These are phyloP conservation scores for Parotia lawesii DNA, from an alignment of 2,113 vertebrate species.

Conservation along the genomic window DNA sequence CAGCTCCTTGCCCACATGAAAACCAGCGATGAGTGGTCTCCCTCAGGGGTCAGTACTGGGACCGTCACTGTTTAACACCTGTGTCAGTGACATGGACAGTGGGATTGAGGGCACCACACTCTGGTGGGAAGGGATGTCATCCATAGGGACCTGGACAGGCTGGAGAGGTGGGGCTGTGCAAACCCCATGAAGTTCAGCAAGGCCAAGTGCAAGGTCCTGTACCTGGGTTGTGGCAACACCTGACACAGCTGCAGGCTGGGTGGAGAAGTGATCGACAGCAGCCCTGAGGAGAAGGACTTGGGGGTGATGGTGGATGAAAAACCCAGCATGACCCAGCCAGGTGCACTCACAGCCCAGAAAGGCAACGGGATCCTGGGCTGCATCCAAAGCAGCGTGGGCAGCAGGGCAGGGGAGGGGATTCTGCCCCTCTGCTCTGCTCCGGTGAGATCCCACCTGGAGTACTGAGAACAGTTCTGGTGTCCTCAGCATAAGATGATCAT, in stretches of 20 bases:
- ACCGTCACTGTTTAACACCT: accelerated
- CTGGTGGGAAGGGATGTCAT: background rate
- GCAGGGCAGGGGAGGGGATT: background rate
- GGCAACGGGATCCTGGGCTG: background rate
- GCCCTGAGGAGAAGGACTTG: background rate
- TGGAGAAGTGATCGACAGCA: background rate
- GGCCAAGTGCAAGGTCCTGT: background rate
- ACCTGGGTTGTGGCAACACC: background rate
- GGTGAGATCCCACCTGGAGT: background rate
- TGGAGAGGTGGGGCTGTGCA: background rate
- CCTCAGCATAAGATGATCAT: background rate
- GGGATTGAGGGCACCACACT: accelerated
- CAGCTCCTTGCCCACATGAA: background rate
- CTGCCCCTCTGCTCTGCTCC: background rate
- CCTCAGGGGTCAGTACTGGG: background rate
- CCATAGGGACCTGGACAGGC: background rate
- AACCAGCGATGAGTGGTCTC: background rate
- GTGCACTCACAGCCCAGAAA: background rate
- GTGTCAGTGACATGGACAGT: background rate
- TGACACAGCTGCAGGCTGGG: background rate
- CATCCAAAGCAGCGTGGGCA: background rate
- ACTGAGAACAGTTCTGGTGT: background rate
- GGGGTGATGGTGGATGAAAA: background rate
- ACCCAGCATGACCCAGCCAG: background rate
- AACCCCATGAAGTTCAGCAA: background rate